Evolutionary conservation across 2,888 invertebrate genomes (phyloP).

Genomic region (Mechanitis messenoides): DNA sequence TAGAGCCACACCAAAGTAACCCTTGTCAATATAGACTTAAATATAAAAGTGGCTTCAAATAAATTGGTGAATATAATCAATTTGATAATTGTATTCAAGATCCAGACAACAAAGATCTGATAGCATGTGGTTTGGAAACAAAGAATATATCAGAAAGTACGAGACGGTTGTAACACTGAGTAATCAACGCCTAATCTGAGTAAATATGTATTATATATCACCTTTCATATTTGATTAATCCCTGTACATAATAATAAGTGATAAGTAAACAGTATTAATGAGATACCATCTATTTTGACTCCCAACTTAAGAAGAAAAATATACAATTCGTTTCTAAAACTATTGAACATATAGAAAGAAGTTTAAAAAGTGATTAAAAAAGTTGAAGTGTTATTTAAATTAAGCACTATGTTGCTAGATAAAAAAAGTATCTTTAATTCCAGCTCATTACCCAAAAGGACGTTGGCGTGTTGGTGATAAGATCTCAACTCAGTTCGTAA

Average conservation of each 20-base stretch:
- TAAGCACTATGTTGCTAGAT: slow-evolving; percentile 16
- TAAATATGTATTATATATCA: neutral
- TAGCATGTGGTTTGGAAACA: slow-evolving; percentile 56
- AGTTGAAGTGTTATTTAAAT: slow-evolving; percentile 7
- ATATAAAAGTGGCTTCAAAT: slow-evolving; percentile 6
- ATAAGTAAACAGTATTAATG: too few species aligned
- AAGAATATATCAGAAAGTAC: slow-evolving; percentile 58
- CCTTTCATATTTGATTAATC: slow-evolving; percentile 1
- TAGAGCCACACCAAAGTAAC: slow-evolving; percentile 7
- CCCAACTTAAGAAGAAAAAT: too few species aligned
- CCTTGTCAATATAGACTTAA: slow-evolving; percentile 1
- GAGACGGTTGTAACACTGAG: slow-evolving; percentile 55
- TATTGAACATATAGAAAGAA: too few species aligned
- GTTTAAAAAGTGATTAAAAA: slow-evolving; percentile 5
- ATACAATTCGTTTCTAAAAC: too few species aligned
- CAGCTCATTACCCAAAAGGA: slow-evolving; percentile 56
- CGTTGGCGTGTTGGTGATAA: slow-evolving; percentile 32
- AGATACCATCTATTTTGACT: too few species aligned
- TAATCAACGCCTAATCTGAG: slow-evolving; percentile 24
- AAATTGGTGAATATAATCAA: neutral
- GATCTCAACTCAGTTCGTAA: slow-evolving; percentile 40
- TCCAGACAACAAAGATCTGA: slow-evolving; percentile 36
- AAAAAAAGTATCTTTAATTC: slow-evolving; percentile 27
- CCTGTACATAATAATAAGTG: neutral
- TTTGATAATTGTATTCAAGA: slow-evolving; percentile 16